These are phyloP conservation scores for Aphelinus certus DNA, from an alignment of 1,140 invertebrate genomes.

Conservation along the genomic window DNA sequence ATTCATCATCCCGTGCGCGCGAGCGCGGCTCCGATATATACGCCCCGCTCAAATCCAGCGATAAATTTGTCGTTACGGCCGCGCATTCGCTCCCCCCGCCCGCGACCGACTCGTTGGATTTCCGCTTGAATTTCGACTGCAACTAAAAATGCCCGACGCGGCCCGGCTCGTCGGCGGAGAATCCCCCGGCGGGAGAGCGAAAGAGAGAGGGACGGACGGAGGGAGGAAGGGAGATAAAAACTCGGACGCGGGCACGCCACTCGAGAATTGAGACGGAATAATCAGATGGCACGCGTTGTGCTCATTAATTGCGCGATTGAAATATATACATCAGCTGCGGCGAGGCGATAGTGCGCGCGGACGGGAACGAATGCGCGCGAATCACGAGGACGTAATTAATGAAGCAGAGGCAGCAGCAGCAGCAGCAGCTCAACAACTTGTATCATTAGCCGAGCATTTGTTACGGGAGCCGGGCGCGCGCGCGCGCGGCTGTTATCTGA, in stretches of 20 bases:
- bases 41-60: background rate
- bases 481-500: conserved; percentile 10
- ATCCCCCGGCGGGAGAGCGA: too few relatives aligned
- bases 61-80: conserved; percentile 28
- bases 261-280: too few relatives aligned
- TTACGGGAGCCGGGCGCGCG: conserved; percentile 10
- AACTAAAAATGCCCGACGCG: background rate
- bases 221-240: too few relatives aligned
- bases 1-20: conserved; percentile 19
- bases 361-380: background rate
- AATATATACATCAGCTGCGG: too few relatives aligned
- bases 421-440: conserved; percentile 32
- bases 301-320: too few relatives aligned
- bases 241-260: too few relatives aligned
- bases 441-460: conserved; percentile 32
- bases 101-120: background rate
- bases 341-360: too few relatives aligned
- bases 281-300: too few relatives aligned
- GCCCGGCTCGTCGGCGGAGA: background rate
- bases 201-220: too few relatives aligned
- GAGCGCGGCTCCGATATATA: background rate
- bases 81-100: too few relatives aligned
- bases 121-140: background rate
- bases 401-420: background rate
- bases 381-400: conserved; percentile 24